Conservation (phyloP, 2,888 invertebrate genomes). For the Leptopilina syphax region DNA sequence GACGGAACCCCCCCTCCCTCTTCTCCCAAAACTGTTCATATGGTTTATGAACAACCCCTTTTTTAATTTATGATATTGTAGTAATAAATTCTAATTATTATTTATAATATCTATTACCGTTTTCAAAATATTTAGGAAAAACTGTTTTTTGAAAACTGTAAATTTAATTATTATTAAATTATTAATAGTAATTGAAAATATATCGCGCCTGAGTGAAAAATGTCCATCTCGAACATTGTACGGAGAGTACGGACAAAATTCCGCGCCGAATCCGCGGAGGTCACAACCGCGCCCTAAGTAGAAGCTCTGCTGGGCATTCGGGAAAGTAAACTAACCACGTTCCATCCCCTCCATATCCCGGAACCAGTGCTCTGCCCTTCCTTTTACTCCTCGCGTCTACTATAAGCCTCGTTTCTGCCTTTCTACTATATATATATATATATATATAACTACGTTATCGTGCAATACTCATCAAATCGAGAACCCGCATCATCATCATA, state of each 20-base stretch:
- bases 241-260: slow-evolving; percentile 2
- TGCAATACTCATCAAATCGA: slow-evolving; percentile 5
- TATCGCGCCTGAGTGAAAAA: neutral
- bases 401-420: slow-evolving; percentile 25
- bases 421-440: slow-evolving; percentile 18
- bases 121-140: no score
- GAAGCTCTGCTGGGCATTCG: slow-evolving; percentile 71
- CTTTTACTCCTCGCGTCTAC: slow-evolving; percentile 49
- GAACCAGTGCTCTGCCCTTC: slow-evolving; percentile 51
- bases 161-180: no score
- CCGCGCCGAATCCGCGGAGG: slow-evolving; percentile 63
- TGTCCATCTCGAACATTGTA: neutral
- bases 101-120: no score
- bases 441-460: slow-evolving; percentile 28
- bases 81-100: no score
- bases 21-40: no score
- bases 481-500: slow-evolving; percentile 4
- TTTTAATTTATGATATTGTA: no score
- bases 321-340: slow-evolving; percentile 77
- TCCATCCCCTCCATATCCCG: slow-evolving; percentile 74
- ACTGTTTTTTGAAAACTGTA: no score
- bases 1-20: no score
- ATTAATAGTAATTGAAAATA: neutral
- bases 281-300: slow-evolving; percentile 74
- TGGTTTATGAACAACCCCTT: no score